phyloP scores from a whole-genome alignment of 2,113 vertebrate genomes.

The Cyprinus carpio region DNA sequence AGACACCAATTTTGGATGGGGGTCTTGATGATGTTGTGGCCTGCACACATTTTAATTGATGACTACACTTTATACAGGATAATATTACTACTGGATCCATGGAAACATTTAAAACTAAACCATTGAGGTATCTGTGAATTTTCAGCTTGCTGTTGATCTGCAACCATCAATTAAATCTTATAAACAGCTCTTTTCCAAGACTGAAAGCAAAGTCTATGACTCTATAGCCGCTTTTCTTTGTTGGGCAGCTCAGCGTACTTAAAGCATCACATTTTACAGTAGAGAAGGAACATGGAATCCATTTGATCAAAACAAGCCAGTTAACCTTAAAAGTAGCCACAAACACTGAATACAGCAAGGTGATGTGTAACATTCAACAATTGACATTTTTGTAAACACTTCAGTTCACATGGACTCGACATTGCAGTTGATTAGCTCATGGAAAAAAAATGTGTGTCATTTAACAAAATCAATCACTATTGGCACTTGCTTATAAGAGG shows the following conservation, averaged over 20 bases:
- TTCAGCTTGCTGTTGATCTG: slow-evolving; percentile 2
- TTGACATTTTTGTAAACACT: too few relatives aligned
- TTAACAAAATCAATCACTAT: slow-evolving; percentile 6
- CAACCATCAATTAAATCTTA: slow-evolving; percentile 9
- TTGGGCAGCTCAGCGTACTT: background rate
- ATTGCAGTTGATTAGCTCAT: background rate
- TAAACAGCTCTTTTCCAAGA: background rate
- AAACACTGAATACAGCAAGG: background rate
- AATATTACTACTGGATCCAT: slow-evolving; percentile 28
- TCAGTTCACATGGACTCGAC: background rate
- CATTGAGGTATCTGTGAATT: background rate
- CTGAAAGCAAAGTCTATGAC: background rate
- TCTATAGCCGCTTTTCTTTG: background rate
- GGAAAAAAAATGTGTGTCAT: slow-evolving; percentile 7
- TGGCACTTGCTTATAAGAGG: slow-evolving; percentile 2
- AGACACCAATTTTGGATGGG: background rate
- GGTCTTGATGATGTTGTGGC: slow-evolving; percentile 12
- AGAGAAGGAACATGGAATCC: background rate
- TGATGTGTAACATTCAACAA: background rate
- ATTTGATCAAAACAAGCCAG: background rate
- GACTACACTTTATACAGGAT: background rate
- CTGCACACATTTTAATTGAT: background rate
- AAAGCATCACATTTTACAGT: background rate
- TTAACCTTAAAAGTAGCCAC: background rate
- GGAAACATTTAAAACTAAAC: slow-evolving; percentile 21